phyloP scores from a whole-genome alignment of 2,113 vertebrate species.

The Alexandromys fortis region DNA sequence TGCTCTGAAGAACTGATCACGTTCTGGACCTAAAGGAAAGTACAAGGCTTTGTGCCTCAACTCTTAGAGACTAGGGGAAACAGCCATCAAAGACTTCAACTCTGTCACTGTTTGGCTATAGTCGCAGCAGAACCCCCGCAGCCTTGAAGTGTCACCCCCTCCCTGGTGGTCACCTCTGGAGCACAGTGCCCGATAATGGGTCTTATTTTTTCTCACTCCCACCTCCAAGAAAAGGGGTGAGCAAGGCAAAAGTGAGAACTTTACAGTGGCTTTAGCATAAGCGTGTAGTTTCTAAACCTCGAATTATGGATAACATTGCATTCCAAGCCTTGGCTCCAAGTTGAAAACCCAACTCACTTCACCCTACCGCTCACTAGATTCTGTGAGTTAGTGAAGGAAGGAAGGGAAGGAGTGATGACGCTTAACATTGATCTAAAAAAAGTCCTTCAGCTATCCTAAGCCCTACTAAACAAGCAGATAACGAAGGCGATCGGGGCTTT shows the following conservation, averaged over 20 bases:
- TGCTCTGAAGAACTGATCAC: neutral
- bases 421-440: neutral
- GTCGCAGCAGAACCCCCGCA: neutral
- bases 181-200: neutral
- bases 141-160: constrained; percentile 43
- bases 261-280: neutral
- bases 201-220: neutral
- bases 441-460: neutral
- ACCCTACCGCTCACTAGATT: neutral
- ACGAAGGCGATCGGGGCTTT: neutral
- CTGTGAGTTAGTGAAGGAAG: neutral
- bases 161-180: neutral
- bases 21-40: neutral
- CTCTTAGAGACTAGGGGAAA: neutral
- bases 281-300: neutral
- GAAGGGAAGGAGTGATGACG: neutral
- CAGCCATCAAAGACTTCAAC: constrained; percentile 24
- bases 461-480: neutral
- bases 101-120: constrained; percentile 39
- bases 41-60: constrained; percentile 2
- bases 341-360: neutral
- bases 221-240: neutral
- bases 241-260: neutral
- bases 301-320: neutral
- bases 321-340: neutral